These are phyloP conservation scores for Pontoporia blainvillei DNA, from an alignment of 2,113 vertebrate species.

Conservation along the genomic window DNA sequence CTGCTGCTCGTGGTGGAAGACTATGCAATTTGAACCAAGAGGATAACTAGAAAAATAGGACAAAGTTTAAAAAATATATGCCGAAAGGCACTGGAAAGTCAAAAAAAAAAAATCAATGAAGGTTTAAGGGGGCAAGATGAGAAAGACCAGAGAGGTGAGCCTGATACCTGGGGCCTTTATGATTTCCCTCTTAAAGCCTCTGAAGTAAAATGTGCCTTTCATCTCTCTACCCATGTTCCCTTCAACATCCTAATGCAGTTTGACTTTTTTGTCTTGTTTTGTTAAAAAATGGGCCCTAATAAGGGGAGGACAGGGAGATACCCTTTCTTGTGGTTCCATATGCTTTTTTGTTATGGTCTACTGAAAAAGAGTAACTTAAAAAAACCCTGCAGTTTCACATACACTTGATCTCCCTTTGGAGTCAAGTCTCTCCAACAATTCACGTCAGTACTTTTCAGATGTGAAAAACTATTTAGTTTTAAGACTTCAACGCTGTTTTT, in stretches of 20 bases:
- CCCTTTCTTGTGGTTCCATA: not conserved
- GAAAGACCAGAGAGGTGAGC: not conserved
- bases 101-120: not conserved
- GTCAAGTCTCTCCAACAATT: slow-evolving; percentile 33
- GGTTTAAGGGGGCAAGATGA: not conserved
- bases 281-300: not conserved
- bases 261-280: slow-evolving; percentile 25
- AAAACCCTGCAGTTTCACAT: slow-evolving; percentile 9
- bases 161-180: not conserved
- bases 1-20: not conserved
- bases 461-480: slow-evolving; percentile 36
- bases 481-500: slow-evolving; percentile 36
- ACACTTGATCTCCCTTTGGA: slow-evolving; percentile 34
- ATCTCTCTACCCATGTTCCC: not conserved
- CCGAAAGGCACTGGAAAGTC: not conserved
- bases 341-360: slow-evolving; percentile 16
- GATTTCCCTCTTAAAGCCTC: not conserved
- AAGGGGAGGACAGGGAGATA: not conserved
- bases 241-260: not conserved
- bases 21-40: not conserved
- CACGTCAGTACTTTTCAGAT: slow-evolving; percentile 21
- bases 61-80: not conserved
- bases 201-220: not conserved
- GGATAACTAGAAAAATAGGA: not conserved
- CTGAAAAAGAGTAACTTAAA: not conserved